These are phyloP conservation scores for Halictus ligatus DNA, from an alignment of 2,888 invertebrate species.

Conservation along the genomic window DNA sequence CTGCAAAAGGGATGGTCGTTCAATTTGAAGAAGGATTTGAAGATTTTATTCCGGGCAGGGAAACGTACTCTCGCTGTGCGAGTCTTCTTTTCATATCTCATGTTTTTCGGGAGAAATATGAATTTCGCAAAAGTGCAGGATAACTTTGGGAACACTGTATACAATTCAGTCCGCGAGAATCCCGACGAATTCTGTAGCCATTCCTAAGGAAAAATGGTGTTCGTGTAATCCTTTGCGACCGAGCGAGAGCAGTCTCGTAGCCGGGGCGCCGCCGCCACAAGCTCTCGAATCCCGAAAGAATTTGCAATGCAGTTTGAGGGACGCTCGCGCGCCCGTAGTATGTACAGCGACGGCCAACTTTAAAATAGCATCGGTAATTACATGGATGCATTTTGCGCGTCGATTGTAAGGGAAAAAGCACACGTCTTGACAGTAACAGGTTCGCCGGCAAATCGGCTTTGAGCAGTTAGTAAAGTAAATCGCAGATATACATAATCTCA, in stretches of 20 bases:
- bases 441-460: constrained; percentile 61
- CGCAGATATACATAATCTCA: constrained; percentile 63
- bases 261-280: not conserved
- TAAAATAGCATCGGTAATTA: constrained; percentile 43
- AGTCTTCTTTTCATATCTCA: not conserved
- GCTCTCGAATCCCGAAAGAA: constrained; percentile 23
- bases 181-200: not conserved
- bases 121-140: not conserved
- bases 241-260: constrained; percentile 3
- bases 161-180: constrained; percentile 4
- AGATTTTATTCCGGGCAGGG: not conserved
- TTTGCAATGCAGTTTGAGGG: constrained; percentile 25
- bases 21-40: not conserved
- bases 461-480: constrained; percentile 58
- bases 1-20: not conserved
- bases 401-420: constrained; percentile 44
- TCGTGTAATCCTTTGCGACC: not conserved
- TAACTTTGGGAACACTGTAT: not conserved
- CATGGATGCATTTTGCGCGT: constrained; percentile 21
- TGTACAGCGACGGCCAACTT: constrained; percentile 20
- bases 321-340: constrained; percentile 1
- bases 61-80: not conserved
- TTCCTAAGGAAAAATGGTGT: not conserved
- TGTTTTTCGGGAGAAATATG: not conserved
- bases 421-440: constrained; percentile 30